These are phyloP conservation scores for Sitta carolinensis DNA, from an alignment of 2,797 vertebrate genomes.

Conservation along the genomic window DNA sequence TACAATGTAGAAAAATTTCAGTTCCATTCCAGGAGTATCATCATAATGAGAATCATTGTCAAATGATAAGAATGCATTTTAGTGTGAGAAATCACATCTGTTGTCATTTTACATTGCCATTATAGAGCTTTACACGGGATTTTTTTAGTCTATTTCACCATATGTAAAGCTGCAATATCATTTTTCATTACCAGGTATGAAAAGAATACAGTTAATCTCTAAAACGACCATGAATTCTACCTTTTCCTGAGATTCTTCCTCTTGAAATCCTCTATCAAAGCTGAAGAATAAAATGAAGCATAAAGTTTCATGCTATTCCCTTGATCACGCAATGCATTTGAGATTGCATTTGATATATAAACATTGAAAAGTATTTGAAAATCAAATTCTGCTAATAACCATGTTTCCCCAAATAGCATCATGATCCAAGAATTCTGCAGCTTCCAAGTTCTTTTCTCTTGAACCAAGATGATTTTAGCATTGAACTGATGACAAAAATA, in stretches of 20 bases:
- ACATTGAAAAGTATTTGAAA: background rate
- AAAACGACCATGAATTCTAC: background rate
- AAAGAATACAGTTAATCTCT: background rate
- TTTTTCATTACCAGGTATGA: background rate
- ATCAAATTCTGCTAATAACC: background rate
- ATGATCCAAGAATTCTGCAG: background rate
- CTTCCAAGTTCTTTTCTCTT: background rate
- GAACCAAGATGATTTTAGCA: background rate
- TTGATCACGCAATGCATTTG: background rate
- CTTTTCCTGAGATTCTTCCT: background rate
- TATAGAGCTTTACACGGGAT: background rate
- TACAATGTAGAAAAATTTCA: slow-evolving; percentile 38
- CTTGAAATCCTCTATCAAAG: background rate
- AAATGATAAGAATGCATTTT: slow-evolving; percentile 44
- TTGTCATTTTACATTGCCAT: background rate
- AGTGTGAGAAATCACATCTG: slow-evolving; percentile 54
- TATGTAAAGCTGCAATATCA: background rate
- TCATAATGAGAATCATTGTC: slow-evolving; percentile 44
- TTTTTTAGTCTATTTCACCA: background rate
- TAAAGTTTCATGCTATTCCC: background rate
- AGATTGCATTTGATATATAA: background rate
- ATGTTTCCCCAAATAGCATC: background rate
- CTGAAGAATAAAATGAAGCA: background rate
- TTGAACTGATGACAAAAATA: background rate
- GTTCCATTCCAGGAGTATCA: slow-evolving; percentile 23